Percentiles rank a stretch among this genome's conserved stretches.
Evolutionary conservation across 2,113 vertebrate species (phyloP).

Genomic region (Aplodontia rufa): DNA sequence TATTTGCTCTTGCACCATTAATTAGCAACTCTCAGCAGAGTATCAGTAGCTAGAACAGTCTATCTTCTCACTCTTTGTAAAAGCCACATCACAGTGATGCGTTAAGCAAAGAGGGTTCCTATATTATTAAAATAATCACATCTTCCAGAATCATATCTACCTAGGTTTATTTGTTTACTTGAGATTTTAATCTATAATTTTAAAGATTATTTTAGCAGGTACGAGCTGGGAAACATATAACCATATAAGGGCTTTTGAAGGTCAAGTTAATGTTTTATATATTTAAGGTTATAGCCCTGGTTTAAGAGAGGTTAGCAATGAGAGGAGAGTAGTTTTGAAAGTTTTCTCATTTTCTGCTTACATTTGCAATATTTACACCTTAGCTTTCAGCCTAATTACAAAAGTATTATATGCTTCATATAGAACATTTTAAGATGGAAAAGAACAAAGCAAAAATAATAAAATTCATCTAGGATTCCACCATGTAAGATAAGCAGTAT

Average conservation of each 20-base stretch:
- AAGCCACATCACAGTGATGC: neutral
- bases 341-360: slow-evolving; percentile 28
- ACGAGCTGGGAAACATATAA: neutral
- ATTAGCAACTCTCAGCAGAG: neutral
- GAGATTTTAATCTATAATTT: neutral
- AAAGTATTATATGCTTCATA: neutral
- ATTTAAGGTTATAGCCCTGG: neutral
- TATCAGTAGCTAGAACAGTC: neutral
- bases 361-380: neutral
- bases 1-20: slow-evolving; percentile 22
- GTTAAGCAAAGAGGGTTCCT: neutral
- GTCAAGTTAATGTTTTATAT: slow-evolving; percentile 22
- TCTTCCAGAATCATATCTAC: neutral
- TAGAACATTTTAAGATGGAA: slow-evolving; percentile 24
- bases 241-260: neutral
- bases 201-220: slow-evolving; percentile 31
- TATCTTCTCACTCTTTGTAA: neutral
- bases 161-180: neutral
- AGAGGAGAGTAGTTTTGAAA: neutral
- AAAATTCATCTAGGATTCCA: neutral
- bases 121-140: neutral
- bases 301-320: slow-evolving; percentile 24
- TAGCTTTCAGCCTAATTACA: slow-evolving; percentile 12
- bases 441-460: slow-evolving; percentile 24
- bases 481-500: neutral